Evolutionary conservation across 2,888 invertebrate genomes (phyloP).

Genomic region (Meandrusa payeni): DNA sequence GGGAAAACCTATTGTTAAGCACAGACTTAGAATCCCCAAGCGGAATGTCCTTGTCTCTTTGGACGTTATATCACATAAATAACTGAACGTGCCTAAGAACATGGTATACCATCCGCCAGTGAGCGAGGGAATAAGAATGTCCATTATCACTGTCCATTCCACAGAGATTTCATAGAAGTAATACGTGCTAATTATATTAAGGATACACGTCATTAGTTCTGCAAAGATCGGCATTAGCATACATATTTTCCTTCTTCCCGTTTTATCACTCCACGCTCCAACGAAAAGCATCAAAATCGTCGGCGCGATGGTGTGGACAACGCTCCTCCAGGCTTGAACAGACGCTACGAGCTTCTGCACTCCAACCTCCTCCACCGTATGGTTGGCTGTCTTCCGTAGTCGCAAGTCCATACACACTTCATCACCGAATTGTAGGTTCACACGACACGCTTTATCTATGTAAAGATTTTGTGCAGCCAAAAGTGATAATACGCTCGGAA

Average conservation of each 20-base stretch:
- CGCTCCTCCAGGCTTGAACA: conserved; percentile 78
- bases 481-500: conserved; percentile 84
- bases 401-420: conserved; percentile 87
- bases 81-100: conserved; percentile 81
- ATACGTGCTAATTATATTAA: conserved; percentile 77
- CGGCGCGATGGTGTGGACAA: conserved; percentile 77
- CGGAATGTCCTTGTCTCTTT: conserved; percentile 80
- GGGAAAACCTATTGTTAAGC: conserved; percentile 73
- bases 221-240: conserved; percentile 80
- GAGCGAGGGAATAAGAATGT: conserved; percentile 73
- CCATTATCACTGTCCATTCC: conserved; percentile 76
- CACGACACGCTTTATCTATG: conserved; percentile 91
- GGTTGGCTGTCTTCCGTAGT: conserved; percentile 84
- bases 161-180: conserved; percentile 77
- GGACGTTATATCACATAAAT: conserved; percentile 81
- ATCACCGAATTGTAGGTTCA: conserved; percentile 86
- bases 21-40: conserved; percentile 76
- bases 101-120: conserved; percentile 81
- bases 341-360: conserved; percentile 81
- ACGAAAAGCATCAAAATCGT: conserved; percentile 78
- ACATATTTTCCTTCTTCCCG: conserved; percentile 79
- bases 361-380: conserved; percentile 83
- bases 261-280: conserved; percentile 84
- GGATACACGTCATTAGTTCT: conserved; percentile 71
- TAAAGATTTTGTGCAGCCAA: conserved; percentile 91